Conservation (phyloP, 2,113 vertebrate genomes). For the Embiotoca jacksoni region DNA sequence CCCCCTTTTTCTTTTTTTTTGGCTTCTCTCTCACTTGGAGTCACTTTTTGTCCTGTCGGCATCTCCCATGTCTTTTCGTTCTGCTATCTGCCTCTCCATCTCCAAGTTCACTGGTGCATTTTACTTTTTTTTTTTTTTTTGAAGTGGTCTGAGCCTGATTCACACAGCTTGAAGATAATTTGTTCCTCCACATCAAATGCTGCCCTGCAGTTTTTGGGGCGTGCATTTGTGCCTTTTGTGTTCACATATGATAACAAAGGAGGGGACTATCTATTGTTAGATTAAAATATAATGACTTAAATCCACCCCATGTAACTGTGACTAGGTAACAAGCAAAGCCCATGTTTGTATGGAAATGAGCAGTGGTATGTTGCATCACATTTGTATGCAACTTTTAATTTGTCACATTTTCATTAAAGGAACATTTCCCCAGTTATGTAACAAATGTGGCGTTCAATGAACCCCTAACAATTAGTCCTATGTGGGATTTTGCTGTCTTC, state of each 20-base stretch:
- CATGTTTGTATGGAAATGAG: too few species aligned
- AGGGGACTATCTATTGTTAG: not conserved
- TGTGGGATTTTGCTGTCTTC: not conserved
- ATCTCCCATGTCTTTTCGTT: slow-evolving; percentile 4
- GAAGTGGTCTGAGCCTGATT: not conserved
- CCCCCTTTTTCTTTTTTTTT: not conserved
- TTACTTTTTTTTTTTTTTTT: not conserved
- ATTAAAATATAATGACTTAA: not conserved
- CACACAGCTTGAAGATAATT: slow-evolving; percentile 4
- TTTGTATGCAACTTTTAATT: too few species aligned
- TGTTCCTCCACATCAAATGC: slow-evolving; percentile 1
- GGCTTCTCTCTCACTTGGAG: not conserved
- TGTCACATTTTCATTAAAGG: not conserved
- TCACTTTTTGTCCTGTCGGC: not conserved
- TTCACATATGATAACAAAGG: not conserved
- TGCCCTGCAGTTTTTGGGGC: not conserved
- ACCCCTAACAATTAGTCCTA: not conserved
- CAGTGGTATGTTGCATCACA: too few species aligned
- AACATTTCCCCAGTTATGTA: not conserved
- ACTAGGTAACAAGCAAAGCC: too few species aligned
- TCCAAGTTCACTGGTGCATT: not conserved
- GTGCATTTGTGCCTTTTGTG: not conserved
- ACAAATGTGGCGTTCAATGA: not conserved
- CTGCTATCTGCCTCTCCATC: slow-evolving; percentile 13
- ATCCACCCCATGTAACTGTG: too few species aligned